phyloP scores from a whole-genome alignment of 1,140 invertebrate genomes.

The Littorina saxatilis region DNA sequence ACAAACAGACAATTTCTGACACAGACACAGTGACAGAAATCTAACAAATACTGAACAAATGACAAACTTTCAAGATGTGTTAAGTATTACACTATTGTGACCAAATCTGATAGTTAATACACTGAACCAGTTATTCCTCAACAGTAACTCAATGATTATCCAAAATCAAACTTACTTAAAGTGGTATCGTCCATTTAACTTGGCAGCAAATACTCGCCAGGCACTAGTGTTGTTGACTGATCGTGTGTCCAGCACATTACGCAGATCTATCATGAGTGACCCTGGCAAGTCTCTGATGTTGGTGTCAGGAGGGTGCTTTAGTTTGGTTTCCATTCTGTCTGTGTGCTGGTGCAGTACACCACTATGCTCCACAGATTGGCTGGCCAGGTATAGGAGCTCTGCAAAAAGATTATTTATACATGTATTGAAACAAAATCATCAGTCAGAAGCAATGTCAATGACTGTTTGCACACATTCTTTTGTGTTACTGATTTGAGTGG shows the following conservation, averaged over 20 bases:
- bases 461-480: no score
- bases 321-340: neutral
- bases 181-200: neutral
- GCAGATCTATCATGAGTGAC: constrained; percentile 42
- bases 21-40: no score
- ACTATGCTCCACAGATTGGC: neutral
- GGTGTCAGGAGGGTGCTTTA: constrained; percentile 24
- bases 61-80: no score
- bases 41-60: no score
- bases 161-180: neutral
- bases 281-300: constrained; percentile 46
- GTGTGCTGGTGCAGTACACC: neutral
- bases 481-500: no score
- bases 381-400: no score
- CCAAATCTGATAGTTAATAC: no score
- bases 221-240: constrained; percentile 12
- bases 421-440: neutral
- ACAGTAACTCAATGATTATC: no score
- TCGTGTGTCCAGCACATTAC: constrained; percentile 40
- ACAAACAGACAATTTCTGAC: no score
- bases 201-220: constrained; percentile 23
- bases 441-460: neutral
- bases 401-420: neutral
- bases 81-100: no score
- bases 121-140: no score